Evolutionary conservation across 2,113 vertebrate species (phyloP), one percentile per base, ranked within the genome.

Genomic region (Calidris pugnax): DNA sequence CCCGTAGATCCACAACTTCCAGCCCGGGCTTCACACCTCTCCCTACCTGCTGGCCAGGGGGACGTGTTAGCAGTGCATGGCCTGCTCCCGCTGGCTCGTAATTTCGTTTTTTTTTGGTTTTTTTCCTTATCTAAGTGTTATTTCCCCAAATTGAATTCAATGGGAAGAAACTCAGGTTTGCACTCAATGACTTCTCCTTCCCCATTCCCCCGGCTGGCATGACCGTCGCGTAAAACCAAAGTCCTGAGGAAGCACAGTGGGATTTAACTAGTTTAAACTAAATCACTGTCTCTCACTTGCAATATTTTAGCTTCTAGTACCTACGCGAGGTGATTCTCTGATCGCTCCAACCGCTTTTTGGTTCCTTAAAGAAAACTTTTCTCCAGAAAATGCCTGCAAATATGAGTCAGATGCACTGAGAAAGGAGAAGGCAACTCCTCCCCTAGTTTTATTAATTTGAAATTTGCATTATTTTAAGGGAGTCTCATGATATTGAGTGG

Each of bases 391-490:
- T 7, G 26, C 68, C 37, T 63, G 30, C 73, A 69, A 87, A 82
- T 26, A 3, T 0, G 1, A 57, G 90, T 59, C 50, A 33, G 69
- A 45, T 69, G 57, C 84, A 32, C 53, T 79, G 89, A 77, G 92
- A 95, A 96, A 95, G 69, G 48, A 62, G 83, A 39, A 87, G n/a
- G 55, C 81, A 66, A 9, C 85, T 90, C 87, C 89, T 91, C 87
- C 55, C 33, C 78, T 93, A 2, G 22, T 57, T 90, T 95, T 57
- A 94, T 93, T 91, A 80, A 87, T 74, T 91, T 3, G 14, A 57
- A 81, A 97, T 96, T 93, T 85, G 76, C 92, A 96, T 96, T 75
- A 79, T 97, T 95, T 92, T 66, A 82, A 79, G 92, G 64, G 62
- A 95, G 69, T 93, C 94, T 97, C 50, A 91, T 97, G 92, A 73